Conservation (phyloP, 1,140 invertebrate species). For the Diploscapter pachys region DNA sequence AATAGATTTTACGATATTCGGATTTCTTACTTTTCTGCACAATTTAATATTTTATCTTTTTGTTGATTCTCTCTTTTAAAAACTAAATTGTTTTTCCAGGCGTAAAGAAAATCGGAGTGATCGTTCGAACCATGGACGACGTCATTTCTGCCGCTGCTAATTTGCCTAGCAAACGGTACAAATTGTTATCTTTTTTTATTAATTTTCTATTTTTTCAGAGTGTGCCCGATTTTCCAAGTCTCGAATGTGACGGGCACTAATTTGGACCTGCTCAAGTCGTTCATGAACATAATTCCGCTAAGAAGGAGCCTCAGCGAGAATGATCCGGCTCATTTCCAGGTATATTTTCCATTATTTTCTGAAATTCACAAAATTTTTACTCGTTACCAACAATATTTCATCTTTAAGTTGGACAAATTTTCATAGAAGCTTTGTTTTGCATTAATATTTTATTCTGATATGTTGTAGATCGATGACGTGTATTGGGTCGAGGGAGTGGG, state of each 20-base stretch:
- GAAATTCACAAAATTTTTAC: background rate
- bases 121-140: constrained; percentile 89
- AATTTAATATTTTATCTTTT: too few relatives aligned
- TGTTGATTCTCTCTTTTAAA: constrained; percentile 62
- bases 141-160: constrained; percentile 95
- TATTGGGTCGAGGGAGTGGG: constrained; percentile 87
- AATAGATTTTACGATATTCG: too few relatives aligned
- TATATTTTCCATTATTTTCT: background rate
- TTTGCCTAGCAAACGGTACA: constrained; percentile 90
- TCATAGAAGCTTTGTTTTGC: too few relatives aligned
- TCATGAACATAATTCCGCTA: constrained; percentile 91
- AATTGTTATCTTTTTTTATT: constrained; percentile 12
- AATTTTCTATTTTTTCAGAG: constrained; percentile 64
- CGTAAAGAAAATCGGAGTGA: constrained; percentile 93
- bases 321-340: constrained; percentile 62
- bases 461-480: constrained; percentile 97
- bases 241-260: constrained; percentile 96
- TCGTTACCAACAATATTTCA: constrained; percentile 80
- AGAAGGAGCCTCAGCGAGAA: constrained; percentile 78
- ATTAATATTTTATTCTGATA: too few relatives aligned
- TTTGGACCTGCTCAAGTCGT: constrained; percentile 88
- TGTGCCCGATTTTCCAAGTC: constrained; percentile 98
- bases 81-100: background rate
- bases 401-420: too few relatives aligned
- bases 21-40: too few relatives aligned